Percentiles rank a stretch among this genome's conserved stretches.
These are phyloP conservation scores for Leucozona laternaria DNA, from an alignment of 2,888 invertebrate genomes.

Conservation along the genomic window DNA sequence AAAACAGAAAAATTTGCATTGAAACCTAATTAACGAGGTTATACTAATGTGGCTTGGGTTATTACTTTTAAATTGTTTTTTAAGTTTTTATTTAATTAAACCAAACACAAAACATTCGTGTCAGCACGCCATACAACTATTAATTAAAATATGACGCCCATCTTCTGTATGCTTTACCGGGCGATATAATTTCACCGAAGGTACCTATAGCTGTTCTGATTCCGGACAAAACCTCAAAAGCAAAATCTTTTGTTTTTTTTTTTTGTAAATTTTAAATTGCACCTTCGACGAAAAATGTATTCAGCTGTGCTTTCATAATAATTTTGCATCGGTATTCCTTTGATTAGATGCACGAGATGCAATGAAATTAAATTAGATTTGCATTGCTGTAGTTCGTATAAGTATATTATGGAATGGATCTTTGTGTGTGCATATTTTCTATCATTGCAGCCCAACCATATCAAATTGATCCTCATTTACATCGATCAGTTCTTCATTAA, in stretches of 20 bases:
- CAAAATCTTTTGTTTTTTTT: not conserved
- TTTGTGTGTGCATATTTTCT: conserved; percentile 20
- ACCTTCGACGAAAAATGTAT: conserved; percentile 34
- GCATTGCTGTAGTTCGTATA: not conserved
- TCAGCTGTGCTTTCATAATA: conserved; percentile 35
- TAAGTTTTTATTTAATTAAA: conserved; percentile 74
- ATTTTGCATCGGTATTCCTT: conserved; percentile 24
- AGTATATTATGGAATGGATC: not conserved
- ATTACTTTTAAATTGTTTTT: conserved; percentile 74
- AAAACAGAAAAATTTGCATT: conserved; percentile 49
- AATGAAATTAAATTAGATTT: conserved; percentile 46
- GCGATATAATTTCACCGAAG: conserved; percentile 55
- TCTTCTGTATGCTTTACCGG: conserved; percentile 48
- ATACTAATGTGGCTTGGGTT: conserved; percentile 39
- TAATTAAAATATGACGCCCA: conserved; percentile 66
- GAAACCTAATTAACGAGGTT: conserved; percentile 39
- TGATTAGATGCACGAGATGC: conserved; percentile 66
- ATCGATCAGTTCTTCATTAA: conserved; percentile 11
- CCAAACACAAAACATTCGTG: conserved; percentile 47
- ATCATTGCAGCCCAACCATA: conserved; percentile 40
- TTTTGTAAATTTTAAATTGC: conserved; percentile 13
- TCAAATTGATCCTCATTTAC: conserved; percentile 48
- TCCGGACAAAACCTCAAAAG: not conserved
- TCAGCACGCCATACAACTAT: conserved; percentile 57
- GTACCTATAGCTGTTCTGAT: not conserved